Conservation (phyloP, 2,888 invertebrate species). For the Dicyrtomina minuta region DNA sequence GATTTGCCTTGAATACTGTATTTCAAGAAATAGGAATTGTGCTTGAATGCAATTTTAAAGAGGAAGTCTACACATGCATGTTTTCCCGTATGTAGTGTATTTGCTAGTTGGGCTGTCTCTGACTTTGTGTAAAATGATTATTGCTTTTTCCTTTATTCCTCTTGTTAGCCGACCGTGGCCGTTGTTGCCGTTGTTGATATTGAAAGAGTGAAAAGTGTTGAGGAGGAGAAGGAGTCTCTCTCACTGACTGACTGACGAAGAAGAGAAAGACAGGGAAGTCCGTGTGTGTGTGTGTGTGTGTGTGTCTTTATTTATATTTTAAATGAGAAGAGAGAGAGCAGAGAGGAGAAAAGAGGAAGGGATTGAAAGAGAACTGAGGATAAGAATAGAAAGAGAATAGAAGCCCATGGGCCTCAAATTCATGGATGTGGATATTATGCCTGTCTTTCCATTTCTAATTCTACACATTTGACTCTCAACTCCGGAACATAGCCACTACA, state of each 20-base stretch:
- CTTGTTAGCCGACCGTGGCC: too few relatives aligned
- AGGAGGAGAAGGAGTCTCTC: slow-evolving; percentile 20
- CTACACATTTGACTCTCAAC: slow-evolving; percentile 41
- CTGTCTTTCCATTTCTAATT: too few relatives aligned
- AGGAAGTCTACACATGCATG: too few relatives aligned
- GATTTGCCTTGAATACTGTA: too few relatives aligned
- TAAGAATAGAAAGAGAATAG: slow-evolving; percentile 31
- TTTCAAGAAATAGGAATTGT: too few relatives aligned
- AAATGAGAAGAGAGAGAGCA: neutral
- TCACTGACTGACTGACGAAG: neutral
- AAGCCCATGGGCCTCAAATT: slow-evolving; percentile 43
- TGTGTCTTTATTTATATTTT: too few relatives aligned
- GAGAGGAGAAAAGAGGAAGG: slow-evolving; percentile 6
- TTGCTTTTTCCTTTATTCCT: too few relatives aligned
- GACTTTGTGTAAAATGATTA: too few relatives aligned
- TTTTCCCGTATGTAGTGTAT: too few relatives aligned
- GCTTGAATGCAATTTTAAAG: too few relatives aligned
- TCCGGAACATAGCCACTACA: slow-evolving; percentile 1
- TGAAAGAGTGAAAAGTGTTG: slow-evolving; percentile 4
- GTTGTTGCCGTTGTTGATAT: neutral
- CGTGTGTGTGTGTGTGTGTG: neutral
- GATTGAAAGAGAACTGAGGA: slow-evolving; percentile 25
- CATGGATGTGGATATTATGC: slow-evolving; percentile 42
- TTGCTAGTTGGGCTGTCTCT: too few relatives aligned
- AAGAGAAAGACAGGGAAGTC: slow-evolving; percentile 18